Percentiles rank a stretch among this genome's conserved stretches.
phyloP scores from a whole-genome alignment of 2,797 vertebrate genomes.

The Coilia nasus region DNA sequence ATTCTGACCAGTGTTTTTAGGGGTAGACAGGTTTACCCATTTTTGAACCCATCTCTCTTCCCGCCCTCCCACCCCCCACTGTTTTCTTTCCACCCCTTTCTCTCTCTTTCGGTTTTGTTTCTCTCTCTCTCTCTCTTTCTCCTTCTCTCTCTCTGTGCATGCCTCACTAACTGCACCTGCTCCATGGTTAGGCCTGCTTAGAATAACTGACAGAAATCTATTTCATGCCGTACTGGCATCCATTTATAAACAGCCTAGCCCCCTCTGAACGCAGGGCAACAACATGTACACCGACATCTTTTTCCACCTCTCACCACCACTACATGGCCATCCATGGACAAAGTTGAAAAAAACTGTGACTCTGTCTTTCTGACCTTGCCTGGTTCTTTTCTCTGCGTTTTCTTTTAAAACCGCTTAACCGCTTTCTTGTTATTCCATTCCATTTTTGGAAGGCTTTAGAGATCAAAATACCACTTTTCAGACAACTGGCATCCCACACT shows the following conservation, averaged over 20 bases:
- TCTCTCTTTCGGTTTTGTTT: neutral
- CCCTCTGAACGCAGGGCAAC: neutral
- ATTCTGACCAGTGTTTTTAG: neutral
- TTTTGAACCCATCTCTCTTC: neutral
- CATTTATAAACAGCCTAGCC: constrained; percentile 20
- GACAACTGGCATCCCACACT: neutral
- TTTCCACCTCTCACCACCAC: neutral
- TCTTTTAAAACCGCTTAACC: neutral
- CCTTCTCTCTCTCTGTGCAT: neutral
- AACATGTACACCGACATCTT: neutral
- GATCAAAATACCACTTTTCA: neutral
- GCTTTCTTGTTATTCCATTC: neutral
- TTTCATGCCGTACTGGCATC: constrained; percentile 5
- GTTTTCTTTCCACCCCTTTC: too few species aligned
- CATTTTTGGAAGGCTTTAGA: constrained; percentile 11
- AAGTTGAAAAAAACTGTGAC: too few species aligned
- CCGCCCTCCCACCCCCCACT: neutral
- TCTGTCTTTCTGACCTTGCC: neutral
- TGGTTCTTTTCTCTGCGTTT: neutral
- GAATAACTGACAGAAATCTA: constrained; percentile 25
- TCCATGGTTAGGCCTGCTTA: neutral
- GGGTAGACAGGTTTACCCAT: neutral
- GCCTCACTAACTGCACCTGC: constrained; percentile 17
- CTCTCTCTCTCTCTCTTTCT: neutral
- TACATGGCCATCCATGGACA: neutral